Evolutionary conservation across 2,113 vertebrate genomes (phyloP).

Genomic region (Prinia subflava): DNA sequence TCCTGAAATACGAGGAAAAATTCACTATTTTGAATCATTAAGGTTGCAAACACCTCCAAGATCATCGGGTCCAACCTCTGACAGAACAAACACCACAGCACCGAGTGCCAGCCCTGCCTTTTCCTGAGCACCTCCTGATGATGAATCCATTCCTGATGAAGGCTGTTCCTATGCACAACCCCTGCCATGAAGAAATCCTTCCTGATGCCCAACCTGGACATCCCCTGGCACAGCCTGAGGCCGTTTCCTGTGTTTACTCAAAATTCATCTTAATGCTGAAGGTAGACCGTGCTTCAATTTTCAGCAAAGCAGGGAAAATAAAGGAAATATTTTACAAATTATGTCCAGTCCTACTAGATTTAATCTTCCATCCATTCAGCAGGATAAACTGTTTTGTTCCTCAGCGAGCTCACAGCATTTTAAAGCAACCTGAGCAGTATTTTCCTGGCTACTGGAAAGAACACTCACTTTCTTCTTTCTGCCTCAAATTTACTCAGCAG

Average conservation of each 20-base stretch:
- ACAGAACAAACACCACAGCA: background rate
- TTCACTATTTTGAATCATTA: background rate
- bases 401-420: background rate
- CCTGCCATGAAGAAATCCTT: background rate
- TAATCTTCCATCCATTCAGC: background rate
- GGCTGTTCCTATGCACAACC: background rate
- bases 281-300: background rate
- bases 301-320: background rate
- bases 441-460: background rate
- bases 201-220: background rate
- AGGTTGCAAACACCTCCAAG: background rate
- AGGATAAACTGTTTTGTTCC: background rate
- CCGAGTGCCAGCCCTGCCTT: background rate
- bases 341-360: background rate
- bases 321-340: background rate
- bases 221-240: background rate
- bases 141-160: background rate
- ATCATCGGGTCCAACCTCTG: fast-evolving
- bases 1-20: background rate
- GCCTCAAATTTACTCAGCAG: constrained; percentile 88
- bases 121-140: background rate
- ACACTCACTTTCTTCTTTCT: constrained; percentile 92
- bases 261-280: background rate
- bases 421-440: background rate
- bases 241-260: background rate